Conservation (phyloP, 2,797 vertebrate genomes). For the Tenualosa ilisha region DNA sequence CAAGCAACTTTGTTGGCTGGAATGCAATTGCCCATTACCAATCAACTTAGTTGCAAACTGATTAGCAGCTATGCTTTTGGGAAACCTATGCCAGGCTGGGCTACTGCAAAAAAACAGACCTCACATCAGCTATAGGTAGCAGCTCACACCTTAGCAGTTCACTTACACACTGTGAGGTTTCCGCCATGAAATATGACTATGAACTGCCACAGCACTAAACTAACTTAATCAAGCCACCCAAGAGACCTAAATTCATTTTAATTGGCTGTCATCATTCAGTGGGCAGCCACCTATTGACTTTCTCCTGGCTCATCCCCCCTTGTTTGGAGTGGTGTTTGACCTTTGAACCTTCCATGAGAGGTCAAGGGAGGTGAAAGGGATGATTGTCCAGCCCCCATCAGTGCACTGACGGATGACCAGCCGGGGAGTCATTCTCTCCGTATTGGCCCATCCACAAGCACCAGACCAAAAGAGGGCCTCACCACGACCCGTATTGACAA, state of each 20-base stretch:
- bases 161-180: neutral
- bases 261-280: constrained; percentile 9
- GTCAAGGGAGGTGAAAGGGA: neutral
- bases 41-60: too few species aligned
- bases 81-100: too few species aligned
- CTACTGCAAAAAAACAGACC: neutral
- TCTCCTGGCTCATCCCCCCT: neutral
- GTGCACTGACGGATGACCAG: neutral
- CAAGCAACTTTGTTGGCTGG: too few species aligned
- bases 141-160: neutral
- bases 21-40: too few species aligned
- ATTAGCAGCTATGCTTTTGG: too few species aligned
- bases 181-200: neutral
- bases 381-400: neutral
- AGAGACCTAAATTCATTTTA: neutral
- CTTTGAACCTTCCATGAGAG: neutral
- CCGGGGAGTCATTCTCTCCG: neutral
- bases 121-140: neutral
- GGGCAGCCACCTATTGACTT: neutral
- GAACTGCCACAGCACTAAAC: neutral
- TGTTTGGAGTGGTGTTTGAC: neutral
- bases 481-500: constrained; percentile 49
- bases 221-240: neutral
- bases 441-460: neutral
- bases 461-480: constrained; percentile 13